Evolutionary conservation across 2,113 vertebrate genomes (phyloP).

Genomic region (Vanacampus margaritifer): DNA sequence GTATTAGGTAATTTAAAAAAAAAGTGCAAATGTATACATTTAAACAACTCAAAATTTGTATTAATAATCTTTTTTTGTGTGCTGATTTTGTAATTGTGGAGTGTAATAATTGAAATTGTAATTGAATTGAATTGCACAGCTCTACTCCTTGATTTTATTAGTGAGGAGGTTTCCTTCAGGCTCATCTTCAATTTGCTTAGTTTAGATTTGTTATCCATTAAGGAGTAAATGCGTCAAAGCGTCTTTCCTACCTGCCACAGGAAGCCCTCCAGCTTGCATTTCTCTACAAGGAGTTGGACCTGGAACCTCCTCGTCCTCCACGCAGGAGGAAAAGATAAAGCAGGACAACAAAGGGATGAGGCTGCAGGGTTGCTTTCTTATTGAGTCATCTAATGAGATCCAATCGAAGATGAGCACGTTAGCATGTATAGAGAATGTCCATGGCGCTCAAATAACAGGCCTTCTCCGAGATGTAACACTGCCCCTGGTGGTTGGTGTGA

Average conservation of each 20-base stretch:
- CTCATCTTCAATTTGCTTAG: no score
- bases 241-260: constrained; percentile 66
- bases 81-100: no score
- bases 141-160: no score
- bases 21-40: no score
- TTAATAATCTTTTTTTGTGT: no score
- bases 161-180: no score
- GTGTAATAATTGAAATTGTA: no score
- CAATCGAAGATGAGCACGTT: constrained; percentile 25
- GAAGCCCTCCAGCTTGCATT: constrained; percentile 84
- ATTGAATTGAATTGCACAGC: no score
- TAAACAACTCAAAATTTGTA: no score
- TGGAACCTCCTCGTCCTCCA: constrained; percentile 51
- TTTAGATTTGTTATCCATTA: no score
- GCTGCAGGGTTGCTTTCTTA: constrained; percentile 1
- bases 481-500: constrained; percentile 64
- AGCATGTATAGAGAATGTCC: constrained; percentile 78
- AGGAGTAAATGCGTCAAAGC: no score
- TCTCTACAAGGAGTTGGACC: constrained; percentile 79
- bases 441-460: constrained; percentile 84
- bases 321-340: constrained; percentile 40
- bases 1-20: no score
- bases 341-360: background rate
- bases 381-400: background rate
- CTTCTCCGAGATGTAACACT: constrained; percentile 85